These are phyloP conservation scores for Linepithema humile DNA, from an alignment of 1,140 invertebrate species.

Conservation along the genomic window DNA sequence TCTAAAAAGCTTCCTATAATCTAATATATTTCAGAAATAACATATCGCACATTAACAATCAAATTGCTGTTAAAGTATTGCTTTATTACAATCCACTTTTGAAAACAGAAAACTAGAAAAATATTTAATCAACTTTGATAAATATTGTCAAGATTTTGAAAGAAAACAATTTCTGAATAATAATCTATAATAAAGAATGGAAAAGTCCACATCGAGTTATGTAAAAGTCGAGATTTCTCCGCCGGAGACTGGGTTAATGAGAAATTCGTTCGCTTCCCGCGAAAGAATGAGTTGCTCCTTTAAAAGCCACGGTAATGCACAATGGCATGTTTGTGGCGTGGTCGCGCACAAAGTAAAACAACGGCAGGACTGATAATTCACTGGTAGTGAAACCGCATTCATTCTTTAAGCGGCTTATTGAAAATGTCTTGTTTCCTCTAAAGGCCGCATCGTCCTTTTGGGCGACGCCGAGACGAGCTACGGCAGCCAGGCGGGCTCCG, in stretches of 20 bases:
- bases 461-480: slow-evolving; percentile 79
- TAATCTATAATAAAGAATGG: too few relatives aligned
- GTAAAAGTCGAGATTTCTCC: not conserved
- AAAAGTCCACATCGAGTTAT: too few relatives aligned
- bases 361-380: not conserved
- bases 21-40: too few relatives aligned
- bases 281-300: slow-evolving; percentile 15
- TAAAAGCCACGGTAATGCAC: not conserved
- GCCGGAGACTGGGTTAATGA: slow-evolving; percentile 10
- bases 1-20: too few relatives aligned
- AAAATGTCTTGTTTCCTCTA: slow-evolving; percentile 33
- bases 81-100: too few relatives aligned
- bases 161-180: too few relatives aligned
- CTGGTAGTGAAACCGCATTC: not conserved
- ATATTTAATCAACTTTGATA: too few relatives aligned
- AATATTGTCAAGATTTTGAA: too few relatives aligned
- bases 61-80: too few relatives aligned
- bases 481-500: slow-evolving; percentile 81
- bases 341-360: not conserved
- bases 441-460: slow-evolving; percentile 83
- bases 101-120: too few relatives aligned
- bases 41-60: too few relatives aligned
- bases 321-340: not conserved
- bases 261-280: slow-evolving; percentile 19
- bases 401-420: slow-evolving; percentile 43